Conservation (phyloP, 2,888 invertebrate species). For the Perizoma affinitatum region DNA sequence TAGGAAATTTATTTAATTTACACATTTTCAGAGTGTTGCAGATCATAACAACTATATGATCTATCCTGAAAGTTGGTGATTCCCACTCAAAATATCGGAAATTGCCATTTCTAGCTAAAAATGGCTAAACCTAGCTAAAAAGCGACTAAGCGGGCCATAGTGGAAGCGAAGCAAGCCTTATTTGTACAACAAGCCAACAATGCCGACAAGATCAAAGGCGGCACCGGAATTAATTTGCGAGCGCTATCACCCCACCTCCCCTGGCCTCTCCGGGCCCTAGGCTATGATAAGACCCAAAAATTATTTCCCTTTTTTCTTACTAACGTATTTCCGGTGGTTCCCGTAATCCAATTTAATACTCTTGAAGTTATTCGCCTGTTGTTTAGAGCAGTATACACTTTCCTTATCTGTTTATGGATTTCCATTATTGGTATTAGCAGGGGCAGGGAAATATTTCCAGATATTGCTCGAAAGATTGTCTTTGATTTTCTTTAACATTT, state of each 20-base stretch:
- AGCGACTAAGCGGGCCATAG: slow-evolving; percentile 19
- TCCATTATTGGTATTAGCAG: neutral
- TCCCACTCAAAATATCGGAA: no score
- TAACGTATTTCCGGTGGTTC: slow-evolving; percentile 44
- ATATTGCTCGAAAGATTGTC: neutral
- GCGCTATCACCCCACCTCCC: slow-evolving; percentile 59
- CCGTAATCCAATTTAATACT: slow-evolving; percentile 39
- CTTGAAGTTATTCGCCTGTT: slow-evolving; percentile 32
- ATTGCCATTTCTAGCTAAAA: neutral
- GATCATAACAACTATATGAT: no score
- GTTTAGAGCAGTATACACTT: slow-evolving; percentile 4
- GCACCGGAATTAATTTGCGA: slow-evolving; percentile 75
- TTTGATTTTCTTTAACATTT: neutral
- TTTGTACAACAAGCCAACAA: slow-evolving; percentile 74
- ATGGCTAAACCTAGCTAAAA: slow-evolving; percentile 17
- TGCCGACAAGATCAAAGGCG: slow-evolving; percentile 72
- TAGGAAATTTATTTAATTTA: no score
- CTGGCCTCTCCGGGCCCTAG: slow-evolving; percentile 46
- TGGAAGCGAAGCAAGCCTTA: slow-evolving; percentile 51
- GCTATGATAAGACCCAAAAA: slow-evolving; percentile 57
- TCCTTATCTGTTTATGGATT: slow-evolving; percentile 1
- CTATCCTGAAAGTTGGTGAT: no score
- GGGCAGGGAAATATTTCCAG: neutral
- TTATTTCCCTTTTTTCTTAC: slow-evolving; percentile 54
- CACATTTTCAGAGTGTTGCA: no score